These are phyloP conservation scores for Epinephelus fuscoguttatus DNA, from an alignment of 2,113 vertebrate species.

Conservation along the genomic window DNA sequence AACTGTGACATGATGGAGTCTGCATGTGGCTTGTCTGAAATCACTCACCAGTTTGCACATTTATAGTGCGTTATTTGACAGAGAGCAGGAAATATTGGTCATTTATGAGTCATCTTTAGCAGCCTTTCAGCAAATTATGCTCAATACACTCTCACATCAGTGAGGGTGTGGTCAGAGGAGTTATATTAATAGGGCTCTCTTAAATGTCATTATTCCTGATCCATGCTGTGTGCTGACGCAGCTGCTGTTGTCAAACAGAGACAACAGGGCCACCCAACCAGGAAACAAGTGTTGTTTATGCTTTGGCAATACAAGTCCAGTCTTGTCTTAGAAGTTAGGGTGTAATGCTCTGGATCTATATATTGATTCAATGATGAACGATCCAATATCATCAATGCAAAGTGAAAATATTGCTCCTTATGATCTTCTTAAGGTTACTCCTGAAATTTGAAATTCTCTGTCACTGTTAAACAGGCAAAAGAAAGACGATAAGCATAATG, in stretches of 20 bases:
- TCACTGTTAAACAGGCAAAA: no score
- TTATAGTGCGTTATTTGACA: not conserved
- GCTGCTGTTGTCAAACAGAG: slow-evolving; percentile 16
- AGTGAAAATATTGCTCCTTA: no score
- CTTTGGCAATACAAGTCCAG: not conserved
- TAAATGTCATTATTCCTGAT: slow-evolving; percentile 17
- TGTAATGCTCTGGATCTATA: no score
- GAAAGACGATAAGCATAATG: no score
- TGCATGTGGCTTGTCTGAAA: slow-evolving; percentile 1
- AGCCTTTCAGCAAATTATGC: not conserved
- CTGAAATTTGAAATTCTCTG: no score
- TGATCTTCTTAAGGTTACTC: no score
- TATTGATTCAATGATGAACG: no score
- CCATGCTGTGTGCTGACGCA: not conserved
- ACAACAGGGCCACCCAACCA: not conserved
- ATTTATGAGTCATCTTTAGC: slow-evolving; percentile 1
- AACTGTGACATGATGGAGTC: slow-evolving; percentile 25
- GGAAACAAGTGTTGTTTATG: not conserved
- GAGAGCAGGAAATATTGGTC: not conserved
- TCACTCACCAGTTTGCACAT: slow-evolving; percentile 15
- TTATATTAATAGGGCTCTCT: not conserved
- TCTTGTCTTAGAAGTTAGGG: not conserved
- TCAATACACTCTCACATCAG: not conserved
- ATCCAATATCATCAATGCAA: no score
- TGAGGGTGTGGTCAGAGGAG: not conserved